These are phyloP conservation scores for Desmodus rotundus DNA, from an alignment of 2,113 vertebrate genomes.

Conservation along the genomic window DNA sequence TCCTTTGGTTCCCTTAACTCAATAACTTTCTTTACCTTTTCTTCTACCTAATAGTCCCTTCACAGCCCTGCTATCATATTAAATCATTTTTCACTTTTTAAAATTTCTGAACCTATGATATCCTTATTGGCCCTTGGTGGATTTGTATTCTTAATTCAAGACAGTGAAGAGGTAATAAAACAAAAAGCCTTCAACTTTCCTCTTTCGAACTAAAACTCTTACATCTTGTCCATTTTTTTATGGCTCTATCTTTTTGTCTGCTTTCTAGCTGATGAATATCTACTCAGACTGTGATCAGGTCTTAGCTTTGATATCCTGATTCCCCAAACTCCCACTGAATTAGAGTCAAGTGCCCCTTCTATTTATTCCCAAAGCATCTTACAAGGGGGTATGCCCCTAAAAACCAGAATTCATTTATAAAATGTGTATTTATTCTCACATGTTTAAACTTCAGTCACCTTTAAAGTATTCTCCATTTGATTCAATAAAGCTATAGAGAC, in stretches of 20 bases:
- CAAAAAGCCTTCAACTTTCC: neutral
- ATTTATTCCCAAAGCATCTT: neutral
- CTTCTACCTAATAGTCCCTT: neutral
- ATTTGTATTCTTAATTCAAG: conserved; percentile 19
- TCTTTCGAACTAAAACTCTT: neutral
- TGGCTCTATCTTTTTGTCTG: neutral
- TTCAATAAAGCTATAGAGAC: too few relatives aligned
- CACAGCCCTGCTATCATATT: neutral
- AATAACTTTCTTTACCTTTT: neutral
- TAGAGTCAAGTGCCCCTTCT: neutral
- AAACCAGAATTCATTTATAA: too few relatives aligned
- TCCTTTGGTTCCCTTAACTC: neutral
- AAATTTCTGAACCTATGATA: neutral
- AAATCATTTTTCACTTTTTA: neutral
- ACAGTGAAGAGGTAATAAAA: neutral
- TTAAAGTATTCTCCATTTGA: too few relatives aligned
- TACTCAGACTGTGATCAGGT: neutral
- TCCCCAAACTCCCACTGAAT: neutral
- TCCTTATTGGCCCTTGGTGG: neutral
- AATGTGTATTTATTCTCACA: too few relatives aligned
- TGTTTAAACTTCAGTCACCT: too few relatives aligned
- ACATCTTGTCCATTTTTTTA: neutral
- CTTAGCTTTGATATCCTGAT: neutral
- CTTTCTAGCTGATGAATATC: neutral
- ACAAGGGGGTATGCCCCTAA: too few relatives aligned